These are phyloP conservation scores for Aphaenogaster ashmeadi DNA, from an alignment of 1,140 invertebrate genomes.

Conservation along the genomic window DNA sequence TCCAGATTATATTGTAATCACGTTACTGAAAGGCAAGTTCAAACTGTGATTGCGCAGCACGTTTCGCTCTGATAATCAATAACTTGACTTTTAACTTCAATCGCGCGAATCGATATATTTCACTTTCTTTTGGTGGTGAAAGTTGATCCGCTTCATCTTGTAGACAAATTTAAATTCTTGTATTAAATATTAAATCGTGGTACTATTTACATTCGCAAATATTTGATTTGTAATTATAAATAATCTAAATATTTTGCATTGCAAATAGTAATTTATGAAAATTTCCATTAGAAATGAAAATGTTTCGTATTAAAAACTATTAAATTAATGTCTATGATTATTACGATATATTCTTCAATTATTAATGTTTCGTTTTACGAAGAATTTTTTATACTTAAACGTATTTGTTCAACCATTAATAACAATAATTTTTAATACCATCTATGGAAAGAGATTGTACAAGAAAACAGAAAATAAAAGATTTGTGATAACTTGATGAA, in stretches of 20 bases:
- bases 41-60: neutral
- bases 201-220: neutral
- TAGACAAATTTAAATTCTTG: neutral
- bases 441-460: conserved; percentile 6
- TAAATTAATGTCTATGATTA: neutral
- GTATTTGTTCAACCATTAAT: neutral
- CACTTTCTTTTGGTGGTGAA: neutral
- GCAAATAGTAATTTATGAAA: neutral
- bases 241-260: neutral
- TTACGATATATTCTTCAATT: neutral
- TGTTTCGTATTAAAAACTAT: neutral
- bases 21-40: neutral
- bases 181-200: neutral
- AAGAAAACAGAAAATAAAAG: conserved; percentile 56
- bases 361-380: neutral
- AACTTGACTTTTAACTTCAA: conserved; percentile 4
- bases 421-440: neutral
- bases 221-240: neutral
- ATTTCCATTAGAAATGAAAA: neutral
- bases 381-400: neutral
- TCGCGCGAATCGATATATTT: neutral
- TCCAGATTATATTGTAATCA: neutral
- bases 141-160: neutral
- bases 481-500: neutral
- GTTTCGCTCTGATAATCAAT: conserved; percentile 22